phyloP scores from a whole-genome alignment of 2,888 invertebrate species.

The Arenicola marina region DNA sequence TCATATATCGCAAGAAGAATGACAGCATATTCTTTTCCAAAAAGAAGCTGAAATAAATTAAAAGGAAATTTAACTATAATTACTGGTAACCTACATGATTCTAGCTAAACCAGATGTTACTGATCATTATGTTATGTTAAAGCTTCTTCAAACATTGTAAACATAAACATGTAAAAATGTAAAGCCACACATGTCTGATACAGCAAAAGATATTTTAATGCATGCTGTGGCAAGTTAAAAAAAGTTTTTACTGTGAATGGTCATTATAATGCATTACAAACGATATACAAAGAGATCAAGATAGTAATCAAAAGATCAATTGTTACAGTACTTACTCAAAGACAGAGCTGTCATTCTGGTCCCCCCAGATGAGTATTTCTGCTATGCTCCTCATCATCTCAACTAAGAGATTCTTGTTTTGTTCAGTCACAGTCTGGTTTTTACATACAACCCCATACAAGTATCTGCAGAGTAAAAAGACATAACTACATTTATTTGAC shows the following conservation, averaged over 20 bases:
- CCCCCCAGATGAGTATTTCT: conserved; percentile 99
- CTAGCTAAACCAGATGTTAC: too few relatives aligned
- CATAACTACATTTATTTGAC: background rate
- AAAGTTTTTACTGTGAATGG: too few relatives aligned
- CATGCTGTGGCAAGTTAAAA: too few relatives aligned
- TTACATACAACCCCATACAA: conserved; percentile 89
- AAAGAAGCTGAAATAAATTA: conserved; percentile 77
- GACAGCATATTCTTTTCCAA: conserved; percentile 99
- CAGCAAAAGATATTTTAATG: too few relatives aligned
- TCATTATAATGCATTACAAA: too few relatives aligned
- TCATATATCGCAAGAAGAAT: conserved; percentile 95
- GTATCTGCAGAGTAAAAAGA: conserved; percentile 67
- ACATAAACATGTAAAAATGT: too few relatives aligned
- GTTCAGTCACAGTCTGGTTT: conserved; percentile 93
- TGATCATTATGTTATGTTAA: too few relatives aligned
- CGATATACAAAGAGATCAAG: background rate
- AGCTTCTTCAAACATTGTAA: too few relatives aligned
- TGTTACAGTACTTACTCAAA: conserved; percentile 83
- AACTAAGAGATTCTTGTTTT: conserved; percentile 90
- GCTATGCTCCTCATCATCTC: conserved; percentile 96
- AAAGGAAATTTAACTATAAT: background rate
- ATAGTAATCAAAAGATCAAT: background rate
- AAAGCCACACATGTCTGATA: too few relatives aligned
- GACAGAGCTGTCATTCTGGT: conserved; percentile 99
- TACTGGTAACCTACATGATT: background rate